Conservation (phyloP, 2,113 vertebrate species). For the Martes martes region DNA sequence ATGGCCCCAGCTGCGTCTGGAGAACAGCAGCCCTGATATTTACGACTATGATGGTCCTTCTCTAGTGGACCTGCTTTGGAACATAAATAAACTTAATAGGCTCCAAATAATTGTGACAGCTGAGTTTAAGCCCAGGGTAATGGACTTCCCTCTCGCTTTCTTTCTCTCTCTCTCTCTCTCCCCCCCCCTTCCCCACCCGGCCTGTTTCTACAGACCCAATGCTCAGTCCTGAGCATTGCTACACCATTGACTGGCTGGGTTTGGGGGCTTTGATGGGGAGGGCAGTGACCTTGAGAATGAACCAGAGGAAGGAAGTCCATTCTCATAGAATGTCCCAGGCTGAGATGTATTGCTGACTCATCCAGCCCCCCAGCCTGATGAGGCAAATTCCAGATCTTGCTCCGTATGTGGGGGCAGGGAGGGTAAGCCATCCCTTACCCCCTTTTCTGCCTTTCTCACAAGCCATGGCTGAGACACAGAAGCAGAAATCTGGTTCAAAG, state of each 20-base stretch:
- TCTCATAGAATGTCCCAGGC: not conserved
- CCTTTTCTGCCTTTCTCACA: not conserved
- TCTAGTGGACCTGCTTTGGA: constrained; percentile 77
- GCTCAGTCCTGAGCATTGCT: not conserved
- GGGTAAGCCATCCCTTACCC: not conserved
- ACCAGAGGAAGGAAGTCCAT: not conserved
- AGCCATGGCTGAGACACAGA: not conserved
- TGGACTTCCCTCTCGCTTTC: constrained; percentile 35
- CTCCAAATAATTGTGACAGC: constrained; percentile 77
- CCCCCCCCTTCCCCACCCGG: not conserved
- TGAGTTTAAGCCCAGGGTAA: constrained; percentile 72
- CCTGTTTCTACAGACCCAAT: not conserved
- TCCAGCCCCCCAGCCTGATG: not conserved
- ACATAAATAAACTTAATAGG: constrained; percentile 75
- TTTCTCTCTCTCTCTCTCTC: not conserved
- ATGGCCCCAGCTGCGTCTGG: constrained; percentile 64
- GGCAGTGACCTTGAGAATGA: not conserved
- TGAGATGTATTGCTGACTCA: not conserved
- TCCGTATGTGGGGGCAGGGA: not conserved
- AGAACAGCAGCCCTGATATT: constrained; percentile 75
- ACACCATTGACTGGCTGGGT: not conserved
- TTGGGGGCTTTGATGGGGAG: not conserved
- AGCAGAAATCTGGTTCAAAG: not conserved
- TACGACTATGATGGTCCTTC: constrained; percentile 77
- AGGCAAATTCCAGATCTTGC: not conserved